phyloP scores from a whole-genome alignment of 2,888 invertebrate species.

The Pseudolycoriella hygida region DNA sequence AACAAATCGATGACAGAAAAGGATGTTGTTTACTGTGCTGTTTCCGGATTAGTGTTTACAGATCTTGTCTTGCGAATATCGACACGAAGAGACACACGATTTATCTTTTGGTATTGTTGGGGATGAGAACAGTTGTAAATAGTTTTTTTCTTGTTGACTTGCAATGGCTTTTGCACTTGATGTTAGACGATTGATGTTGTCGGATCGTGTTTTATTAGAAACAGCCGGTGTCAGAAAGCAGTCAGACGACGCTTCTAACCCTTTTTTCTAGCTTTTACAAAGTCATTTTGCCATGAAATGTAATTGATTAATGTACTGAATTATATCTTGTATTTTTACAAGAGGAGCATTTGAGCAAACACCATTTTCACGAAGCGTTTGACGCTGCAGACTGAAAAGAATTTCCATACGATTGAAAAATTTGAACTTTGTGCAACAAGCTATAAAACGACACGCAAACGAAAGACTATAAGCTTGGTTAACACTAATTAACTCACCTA shows the following conservation, averaged over 20 bases:
- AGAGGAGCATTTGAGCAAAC: conserved; percentile 54
- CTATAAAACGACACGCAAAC: too few species aligned
- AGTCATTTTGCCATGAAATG: conserved; percentile 52
- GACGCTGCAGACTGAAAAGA: conserved; percentile 46
- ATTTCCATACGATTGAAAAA: conserved; percentile 6
- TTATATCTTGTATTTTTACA: conserved; percentile 66
- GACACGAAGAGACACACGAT: background rate
- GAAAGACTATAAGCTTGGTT: too few species aligned
- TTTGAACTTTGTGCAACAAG: background rate
- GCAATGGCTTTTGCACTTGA: background rate
- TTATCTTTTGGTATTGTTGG: conserved; percentile 21
- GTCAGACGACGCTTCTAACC: conserved; percentile 27
- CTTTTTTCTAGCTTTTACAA: conserved; percentile 31
- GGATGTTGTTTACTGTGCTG: conserved; percentile 4
- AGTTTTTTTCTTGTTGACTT: background rate
- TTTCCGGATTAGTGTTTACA: background rate
- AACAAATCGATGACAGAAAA: conserved; percentile 9
- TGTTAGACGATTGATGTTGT: conserved; percentile 1
- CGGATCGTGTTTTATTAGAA: background rate
- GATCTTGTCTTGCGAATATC: background rate
- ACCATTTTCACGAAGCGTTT: conserved; percentile 59
- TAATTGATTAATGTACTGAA: conserved; percentile 72
- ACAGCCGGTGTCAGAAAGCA: conserved; percentile 17
- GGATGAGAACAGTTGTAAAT: conserved; percentile 8
- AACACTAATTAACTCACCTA: conserved; percentile 37